Percentiles rank a stretch among this genome's conserved stretches.
Evolutionary conservation across 2,888 invertebrate species (phyloP).

Genomic region (Epinotia demarniana): DNA sequence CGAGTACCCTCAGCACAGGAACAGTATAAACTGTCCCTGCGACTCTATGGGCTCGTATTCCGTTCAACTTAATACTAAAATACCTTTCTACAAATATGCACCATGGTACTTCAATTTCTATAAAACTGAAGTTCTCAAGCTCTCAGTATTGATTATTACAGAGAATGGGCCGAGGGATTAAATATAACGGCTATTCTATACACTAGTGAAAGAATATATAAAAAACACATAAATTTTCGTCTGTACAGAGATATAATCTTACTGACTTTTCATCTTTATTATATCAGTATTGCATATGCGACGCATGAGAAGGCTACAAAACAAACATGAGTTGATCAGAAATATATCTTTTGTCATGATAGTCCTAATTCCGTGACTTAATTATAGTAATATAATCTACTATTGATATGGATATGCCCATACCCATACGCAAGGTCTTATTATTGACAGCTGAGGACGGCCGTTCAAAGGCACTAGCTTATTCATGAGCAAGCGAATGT

Average conservation of each 20-base stretch:
- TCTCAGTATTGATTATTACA: no score
- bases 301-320: no score
- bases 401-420: neutral
- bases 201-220: no score
- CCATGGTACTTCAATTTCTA: neutral
- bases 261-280: no score
- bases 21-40: constrained; percentile 72
- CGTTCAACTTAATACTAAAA: neutral
- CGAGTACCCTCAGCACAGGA: constrained; percentile 83
- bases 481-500: constrained; percentile 23
- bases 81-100: neutral
- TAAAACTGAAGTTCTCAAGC: neutral
- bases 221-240: no score
- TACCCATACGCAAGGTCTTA: neutral
- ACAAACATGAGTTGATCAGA: no score
- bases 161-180: no score
- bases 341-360: neutral
- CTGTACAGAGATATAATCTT: no score
- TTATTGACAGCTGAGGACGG: constrained; percentile 8
- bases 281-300: no score
- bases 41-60: constrained; percentile 81
- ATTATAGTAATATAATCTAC: neutral
- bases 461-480: constrained; percentile 17
- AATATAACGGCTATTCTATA: no score
- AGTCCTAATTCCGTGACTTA: neutral